These are phyloP conservation scores for Acromyrmex charruanus DNA, from an alignment of 1,140 invertebrate species.

Conservation along the genomic window DNA sequence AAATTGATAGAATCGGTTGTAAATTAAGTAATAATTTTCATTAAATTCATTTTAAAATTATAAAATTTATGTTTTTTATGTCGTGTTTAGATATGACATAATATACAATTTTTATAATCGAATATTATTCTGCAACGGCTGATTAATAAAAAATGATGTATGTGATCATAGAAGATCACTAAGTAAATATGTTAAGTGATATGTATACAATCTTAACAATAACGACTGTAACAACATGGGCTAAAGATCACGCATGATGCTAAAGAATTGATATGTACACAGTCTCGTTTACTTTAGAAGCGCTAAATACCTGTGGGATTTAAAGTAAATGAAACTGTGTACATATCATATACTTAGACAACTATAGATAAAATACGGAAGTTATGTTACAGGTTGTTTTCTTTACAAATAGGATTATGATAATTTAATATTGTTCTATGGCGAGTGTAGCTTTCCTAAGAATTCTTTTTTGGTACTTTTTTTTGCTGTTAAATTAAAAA, in stretches of 20 bases:
- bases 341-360: neutral
- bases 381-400: neutral
- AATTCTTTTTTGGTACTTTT: neutral
- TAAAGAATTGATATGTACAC: neutral
- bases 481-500: neutral
- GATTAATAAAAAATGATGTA: neutral
- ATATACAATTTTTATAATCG: neutral
- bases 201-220: neutral
- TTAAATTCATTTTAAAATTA: neutral
- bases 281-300: no score
- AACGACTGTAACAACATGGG: neutral
- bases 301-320: no score
- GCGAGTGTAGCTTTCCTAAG: neutral
- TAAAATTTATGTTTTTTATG: neutral
- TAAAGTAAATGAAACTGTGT: neutral
- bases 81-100: neutral
- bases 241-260: neutral
- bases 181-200: slow-evolving; percentile 4
- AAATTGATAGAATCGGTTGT: neutral
- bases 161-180: neutral
- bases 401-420: neutral
- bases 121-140: neutral
- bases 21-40: slow-evolving; percentile 4
- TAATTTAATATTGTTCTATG: neutral
- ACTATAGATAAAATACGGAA: neutral